Percentiles rank a stretch among this genome's conserved stretches.
These are phyloP conservation scores for Neoseiulus cucumeris DNA, from an alignment of 1,140 invertebrate species.

Conservation along the genomic window DNA sequence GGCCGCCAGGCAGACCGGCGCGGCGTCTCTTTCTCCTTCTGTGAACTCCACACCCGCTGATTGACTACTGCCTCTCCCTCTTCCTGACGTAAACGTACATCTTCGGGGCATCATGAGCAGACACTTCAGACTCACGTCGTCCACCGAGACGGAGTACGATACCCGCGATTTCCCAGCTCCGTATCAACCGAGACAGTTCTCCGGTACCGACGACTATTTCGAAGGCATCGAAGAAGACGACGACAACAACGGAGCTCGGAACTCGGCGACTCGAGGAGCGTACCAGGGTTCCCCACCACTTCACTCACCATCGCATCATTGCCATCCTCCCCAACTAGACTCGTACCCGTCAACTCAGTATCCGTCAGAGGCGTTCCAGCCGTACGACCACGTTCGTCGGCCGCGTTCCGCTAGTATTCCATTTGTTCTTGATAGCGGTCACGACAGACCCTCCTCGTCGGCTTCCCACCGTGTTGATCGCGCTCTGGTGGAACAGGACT, in stretches of 20 bases:
- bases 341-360: background rate
- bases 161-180: background rate
- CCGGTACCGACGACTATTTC: background rate
- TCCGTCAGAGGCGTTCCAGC: background rate
- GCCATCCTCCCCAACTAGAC: background rate
- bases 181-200: background rate
- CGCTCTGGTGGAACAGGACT: background rate
- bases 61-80: no score
- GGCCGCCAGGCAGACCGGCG: no score
- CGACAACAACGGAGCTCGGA: background rate
- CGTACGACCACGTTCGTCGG: background rate
- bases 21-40: no score
- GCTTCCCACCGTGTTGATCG: constrained; percentile 1
- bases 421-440: background rate
- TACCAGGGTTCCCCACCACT: background rate
- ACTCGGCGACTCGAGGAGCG: background rate
- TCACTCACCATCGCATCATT: background rate
- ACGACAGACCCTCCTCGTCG: constrained; percentile 1
- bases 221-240: background rate
- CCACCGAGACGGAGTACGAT: constrained; percentile 8
- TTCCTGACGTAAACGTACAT: no score
- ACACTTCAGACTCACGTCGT: background rate
- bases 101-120: background rate
- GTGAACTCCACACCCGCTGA: no score
- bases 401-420: background rate